Base-by-base conservation (phyloP, 2,113 vertebrate genomes). In the Trematocara unimaculatum region DNA sequence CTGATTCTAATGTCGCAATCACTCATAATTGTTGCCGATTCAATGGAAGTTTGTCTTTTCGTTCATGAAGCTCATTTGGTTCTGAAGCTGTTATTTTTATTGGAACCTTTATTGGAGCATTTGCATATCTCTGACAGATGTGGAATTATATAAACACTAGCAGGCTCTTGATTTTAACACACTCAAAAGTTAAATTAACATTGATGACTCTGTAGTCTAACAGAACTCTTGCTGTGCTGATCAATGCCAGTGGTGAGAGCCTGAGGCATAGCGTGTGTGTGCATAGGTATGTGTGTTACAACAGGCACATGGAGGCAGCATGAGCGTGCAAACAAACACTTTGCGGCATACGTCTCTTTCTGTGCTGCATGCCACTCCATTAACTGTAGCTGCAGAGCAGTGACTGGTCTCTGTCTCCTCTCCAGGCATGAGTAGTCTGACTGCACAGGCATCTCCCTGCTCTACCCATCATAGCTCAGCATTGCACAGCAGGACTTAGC, bases 131-230 rank as follows among this genome's bases (percentile, higher is more conserved):
- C 49, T 60, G 42, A 81, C 17, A 31, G 45, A 83, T 86, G 82
- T 82, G 40, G 31, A 80, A 49, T 84, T 38, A 70, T 12, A 70
- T 45, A 84, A 77, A 90, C 77, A 45, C 33, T 47, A 58, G 20
- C 62, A 74, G 45, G 33, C 58, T 78, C 83, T 84, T 82, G 78
- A 85, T 90, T 88, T 86, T 70, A 70, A 77, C 77, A 79, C 85
- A 35, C 29, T 78, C 47, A 62, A 55, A 89, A 86, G 78, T 88
- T 80, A 82, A 70, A 94, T 87, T 81, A 90, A 70, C 79, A 89
- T 85, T 60, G 86, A 91, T 85, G 56, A 81, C 15, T 78, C 79
- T 8, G 64, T 29, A 58, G 72, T 81, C 56, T 12, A 83, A 79
- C 47, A 47, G 62, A 70, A 49, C n/a, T 20, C 83, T 60, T 13